These are phyloP conservation scores for Cataglyphis rosenhaueri DNA, from an alignment of 2,888 invertebrate species.

Conservation along the genomic window DNA sequence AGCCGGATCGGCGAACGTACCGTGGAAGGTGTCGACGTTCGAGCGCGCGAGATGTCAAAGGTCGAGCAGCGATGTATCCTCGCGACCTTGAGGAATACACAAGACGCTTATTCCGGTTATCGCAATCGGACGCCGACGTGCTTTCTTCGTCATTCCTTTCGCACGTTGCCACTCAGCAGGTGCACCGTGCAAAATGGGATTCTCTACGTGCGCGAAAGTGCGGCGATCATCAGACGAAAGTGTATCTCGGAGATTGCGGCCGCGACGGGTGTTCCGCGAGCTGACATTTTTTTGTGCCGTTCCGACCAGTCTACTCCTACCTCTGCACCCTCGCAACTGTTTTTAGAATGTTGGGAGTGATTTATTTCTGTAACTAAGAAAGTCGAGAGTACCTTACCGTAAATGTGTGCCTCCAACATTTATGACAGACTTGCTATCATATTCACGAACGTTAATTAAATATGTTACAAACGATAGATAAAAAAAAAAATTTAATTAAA, in stretches of 20 bases:
- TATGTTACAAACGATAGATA: not conserved
- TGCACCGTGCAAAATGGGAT: constrained; percentile 60
- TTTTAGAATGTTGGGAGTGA: constrained; percentile 40
- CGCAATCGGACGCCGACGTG: constrained; percentile 57
- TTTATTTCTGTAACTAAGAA: constrained; percentile 40
- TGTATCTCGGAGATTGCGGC: constrained; percentile 33
- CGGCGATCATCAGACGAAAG: constrained; percentile 38
- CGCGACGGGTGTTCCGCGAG: constrained; percentile 34
- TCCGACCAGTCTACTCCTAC: not conserved
- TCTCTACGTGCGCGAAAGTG: constrained; percentile 45
- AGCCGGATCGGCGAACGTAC: constrained; percentile 3
- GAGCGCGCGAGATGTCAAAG: constrained; percentile 63
- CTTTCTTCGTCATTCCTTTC: constrained; percentile 53
- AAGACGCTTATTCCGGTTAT: constrained; percentile 65
- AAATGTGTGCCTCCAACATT: not conserved
- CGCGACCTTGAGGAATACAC: constrained; percentile 55
- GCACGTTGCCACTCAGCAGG: constrained; percentile 50
- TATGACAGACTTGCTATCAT: not conserved
- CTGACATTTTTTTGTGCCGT: not conserved
- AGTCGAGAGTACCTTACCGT: constrained; percentile 1
- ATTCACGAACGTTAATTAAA: not conserved
- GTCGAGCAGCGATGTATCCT: constrained; percentile 54
- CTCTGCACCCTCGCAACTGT: constrained; percentile 12
- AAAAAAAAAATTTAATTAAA: not conserved
- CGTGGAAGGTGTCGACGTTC: constrained; percentile 60